phyloP scores from a whole-genome alignment of 2,113 vertebrate genomes.

The Zootoca vivipara region DNA sequence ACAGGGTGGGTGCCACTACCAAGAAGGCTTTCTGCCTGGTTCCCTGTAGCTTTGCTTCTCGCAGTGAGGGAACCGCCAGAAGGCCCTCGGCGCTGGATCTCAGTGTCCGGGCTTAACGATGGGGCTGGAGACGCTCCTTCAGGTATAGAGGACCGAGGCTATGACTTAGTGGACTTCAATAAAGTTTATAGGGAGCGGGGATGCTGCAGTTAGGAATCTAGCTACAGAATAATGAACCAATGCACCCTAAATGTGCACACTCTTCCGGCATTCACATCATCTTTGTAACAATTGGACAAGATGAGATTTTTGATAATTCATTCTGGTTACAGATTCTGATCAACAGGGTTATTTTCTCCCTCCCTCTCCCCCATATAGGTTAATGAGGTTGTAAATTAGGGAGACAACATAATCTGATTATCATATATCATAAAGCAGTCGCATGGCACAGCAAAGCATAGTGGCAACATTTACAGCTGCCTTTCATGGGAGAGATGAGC shows the following conservation, averaged over 20 bases:
- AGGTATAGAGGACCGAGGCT: no score
- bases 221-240: not conserved
- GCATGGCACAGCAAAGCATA: not conserved
- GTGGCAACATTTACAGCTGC: not conserved
- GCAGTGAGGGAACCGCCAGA: no score
- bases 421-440: constrained; percentile 1
- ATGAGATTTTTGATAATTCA: not conserved
- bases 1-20: no score
- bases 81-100: no score
- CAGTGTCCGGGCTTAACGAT: no score
- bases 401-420: not conserved
- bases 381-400: constrained; percentile 10
- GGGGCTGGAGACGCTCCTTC: no score
- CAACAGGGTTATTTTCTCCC: not conserved
- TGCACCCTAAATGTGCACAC: not conserved
- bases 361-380: not conserved
- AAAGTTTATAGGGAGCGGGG: not conserved
- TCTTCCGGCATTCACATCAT: not conserved
- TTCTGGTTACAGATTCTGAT: constrained; percentile 4
- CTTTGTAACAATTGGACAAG: not conserved
- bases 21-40: no score
- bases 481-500: not conserved
- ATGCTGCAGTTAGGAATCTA: not conserved
- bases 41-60: no score
- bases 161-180: not conserved